These are phyloP conservation scores for Drosophila kanekoi DNA, from an alignment of 2,888 invertebrate species.

Conservation along the genomic window DNA sequence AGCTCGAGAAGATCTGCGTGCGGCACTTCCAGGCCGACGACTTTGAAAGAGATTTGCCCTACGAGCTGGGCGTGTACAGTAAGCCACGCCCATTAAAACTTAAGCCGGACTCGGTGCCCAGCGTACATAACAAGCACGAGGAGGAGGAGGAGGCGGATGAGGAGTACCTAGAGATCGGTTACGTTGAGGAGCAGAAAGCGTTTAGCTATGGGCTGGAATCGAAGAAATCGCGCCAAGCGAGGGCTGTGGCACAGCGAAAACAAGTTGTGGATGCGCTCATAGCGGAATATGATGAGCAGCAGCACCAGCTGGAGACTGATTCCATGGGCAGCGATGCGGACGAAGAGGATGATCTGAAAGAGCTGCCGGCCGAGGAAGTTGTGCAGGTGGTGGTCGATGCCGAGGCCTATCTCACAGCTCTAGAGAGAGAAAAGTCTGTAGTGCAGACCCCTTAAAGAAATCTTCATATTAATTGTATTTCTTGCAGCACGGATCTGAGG, in stretches of 20 bases:
- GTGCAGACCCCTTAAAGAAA: too few relatives aligned
- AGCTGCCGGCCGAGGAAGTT: constrained; percentile 10
- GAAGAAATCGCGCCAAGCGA: background rate
- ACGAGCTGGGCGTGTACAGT: constrained; percentile 23
- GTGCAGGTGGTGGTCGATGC: constrained; percentile 34
- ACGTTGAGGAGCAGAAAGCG: background rate
- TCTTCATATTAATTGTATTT: background rate
- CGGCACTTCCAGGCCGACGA: constrained; percentile 22
- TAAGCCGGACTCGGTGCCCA: constrained; percentile 21
- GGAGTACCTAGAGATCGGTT: background rate
- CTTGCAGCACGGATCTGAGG: constrained; percentile 21
- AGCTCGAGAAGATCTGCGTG: constrained; percentile 26
- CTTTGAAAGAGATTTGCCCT: constrained; percentile 29
- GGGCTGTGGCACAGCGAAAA: constrained; percentile 3
- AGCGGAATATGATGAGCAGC: constrained; percentile 5
- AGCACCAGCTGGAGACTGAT: background rate
- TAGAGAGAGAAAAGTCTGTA: constrained; percentile 39
- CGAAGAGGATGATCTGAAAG: background rate
- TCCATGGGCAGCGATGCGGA: background rate
- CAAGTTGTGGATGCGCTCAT: constrained; percentile 25
- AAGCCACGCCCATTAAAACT: constrained; percentile 29
- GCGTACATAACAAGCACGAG: background rate
- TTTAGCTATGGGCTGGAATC: background rate
- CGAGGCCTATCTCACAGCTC: constrained; percentile 22
- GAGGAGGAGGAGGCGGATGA: background rate